phyloP scores from a whole-genome alignment of 2,113 vertebrate species.

The Psittacula cyanocephala region DNA sequence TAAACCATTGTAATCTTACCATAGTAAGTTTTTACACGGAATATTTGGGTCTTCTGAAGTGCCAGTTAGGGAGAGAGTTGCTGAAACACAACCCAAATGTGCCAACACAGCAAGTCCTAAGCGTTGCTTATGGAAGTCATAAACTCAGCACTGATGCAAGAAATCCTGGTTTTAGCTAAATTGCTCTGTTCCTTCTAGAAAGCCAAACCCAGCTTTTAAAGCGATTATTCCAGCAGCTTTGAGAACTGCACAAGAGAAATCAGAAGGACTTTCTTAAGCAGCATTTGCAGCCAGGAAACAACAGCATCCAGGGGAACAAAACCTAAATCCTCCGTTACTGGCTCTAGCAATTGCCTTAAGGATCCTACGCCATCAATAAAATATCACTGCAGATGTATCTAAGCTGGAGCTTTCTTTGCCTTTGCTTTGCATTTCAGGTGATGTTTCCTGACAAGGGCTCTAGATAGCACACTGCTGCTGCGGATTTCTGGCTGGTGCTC shows the following conservation, averaged over 20 bases:
- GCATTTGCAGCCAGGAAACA: neutral
- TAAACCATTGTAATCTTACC: fast-evolving
- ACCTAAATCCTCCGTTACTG: neutral
- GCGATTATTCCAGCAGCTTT: neutral
- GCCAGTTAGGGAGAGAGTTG: neutral
- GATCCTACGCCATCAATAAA: conserved; percentile 44
- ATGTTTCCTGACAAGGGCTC: neutral
- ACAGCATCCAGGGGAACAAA: neutral
- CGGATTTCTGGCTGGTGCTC: neutral
- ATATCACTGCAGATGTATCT: conserved; percentile 8
- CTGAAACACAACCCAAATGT: neutral
- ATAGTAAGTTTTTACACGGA: neutral
- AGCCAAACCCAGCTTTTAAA: neutral
- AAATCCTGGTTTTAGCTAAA: neutral
- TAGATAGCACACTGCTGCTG: neutral
- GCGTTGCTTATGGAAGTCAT: fast-evolving
- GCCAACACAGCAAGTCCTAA: neutral
- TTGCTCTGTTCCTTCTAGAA: neutral
- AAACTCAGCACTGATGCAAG: neutral
- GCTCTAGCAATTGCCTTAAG: neutral
- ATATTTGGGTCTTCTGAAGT: neutral
- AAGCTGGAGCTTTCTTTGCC: neutral
- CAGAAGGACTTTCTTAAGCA: neutral
- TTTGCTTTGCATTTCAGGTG: neutral
- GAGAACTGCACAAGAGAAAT: neutral